Evolutionary conservation across 2,113 vertebrate genomes (phyloP), one percentile per base, ranked within the genome.

Genomic region (Alces alces): DNA sequence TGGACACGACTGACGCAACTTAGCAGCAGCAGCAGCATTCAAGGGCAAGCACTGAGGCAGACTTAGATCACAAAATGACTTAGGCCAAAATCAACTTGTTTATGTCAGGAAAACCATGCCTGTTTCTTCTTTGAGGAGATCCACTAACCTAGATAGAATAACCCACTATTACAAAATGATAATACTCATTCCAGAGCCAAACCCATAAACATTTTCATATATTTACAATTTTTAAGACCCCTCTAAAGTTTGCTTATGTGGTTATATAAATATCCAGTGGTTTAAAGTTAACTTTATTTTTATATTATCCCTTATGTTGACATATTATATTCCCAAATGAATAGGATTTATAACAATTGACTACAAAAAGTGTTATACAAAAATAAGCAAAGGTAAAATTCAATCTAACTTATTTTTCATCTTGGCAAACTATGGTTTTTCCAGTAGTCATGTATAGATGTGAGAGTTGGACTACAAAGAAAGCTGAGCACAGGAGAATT

Each of bases 321-420:
- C 45, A 95, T 76, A 79, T 28, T 78, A 39, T 89, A 93, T 94
- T 93, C 79, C 97, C 60, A 97, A 83, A 91, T 50, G 61, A 97
- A 93, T 45, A 78, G 79, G 73, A 97, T 96, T 97, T 86, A n/a
- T 79, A 95, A 78, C 66, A 96, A 93, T 57, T 86, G 64, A 50
- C 88, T 80, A 2, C n/a, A 79, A 86, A 80, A 83, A 89, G 2
- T 87, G 15, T 55, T 50, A 25, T n/a, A 73, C 3, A 95, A 91
- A 76, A 97, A 92, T 86, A 93, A 94, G 58, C 82, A 95, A 96
- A 94, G 11, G 79, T 87, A 90, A 58, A 96, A 73, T 97, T 87
- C 96, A 57, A 95, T 78, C 80, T 78, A 86, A 91, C 30, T 94
- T 39, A 84, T 89, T 97, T 36, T 36, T 70, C 64, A 70, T 70